Evolutionary conservation across 2,113 vertebrate genomes (phyloP).

Genomic region (Chrysochloris asiatica): DNA sequence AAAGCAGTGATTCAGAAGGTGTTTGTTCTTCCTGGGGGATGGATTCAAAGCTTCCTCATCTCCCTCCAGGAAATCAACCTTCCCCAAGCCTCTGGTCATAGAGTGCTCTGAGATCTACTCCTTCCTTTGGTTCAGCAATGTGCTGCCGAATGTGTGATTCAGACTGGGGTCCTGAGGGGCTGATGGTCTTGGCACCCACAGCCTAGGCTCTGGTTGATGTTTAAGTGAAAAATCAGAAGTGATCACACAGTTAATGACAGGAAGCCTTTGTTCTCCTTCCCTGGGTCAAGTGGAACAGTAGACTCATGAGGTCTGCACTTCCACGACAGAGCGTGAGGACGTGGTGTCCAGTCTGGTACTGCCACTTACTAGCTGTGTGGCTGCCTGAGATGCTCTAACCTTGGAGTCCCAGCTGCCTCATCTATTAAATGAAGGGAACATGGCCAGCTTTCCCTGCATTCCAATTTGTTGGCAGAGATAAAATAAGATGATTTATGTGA

Average conservation of each 20-base stretch:
- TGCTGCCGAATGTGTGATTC: background rate
- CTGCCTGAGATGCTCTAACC: background rate
- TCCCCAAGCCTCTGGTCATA: background rate
- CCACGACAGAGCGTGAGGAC: background rate
- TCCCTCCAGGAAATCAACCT: background rate
- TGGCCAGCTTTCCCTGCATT: background rate
- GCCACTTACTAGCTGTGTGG: background rate
- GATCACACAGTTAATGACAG: background rate
- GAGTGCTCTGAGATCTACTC: background rate
- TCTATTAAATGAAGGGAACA: background rate
- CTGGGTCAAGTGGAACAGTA: background rate
- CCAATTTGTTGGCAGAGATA: background rate
- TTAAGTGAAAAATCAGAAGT: constrained; percentile 39
- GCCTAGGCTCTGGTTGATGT: background rate
- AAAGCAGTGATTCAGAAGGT: background rate
- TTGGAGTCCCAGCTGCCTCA: background rate
- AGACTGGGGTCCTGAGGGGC: background rate
- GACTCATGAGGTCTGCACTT: constrained; percentile 16
- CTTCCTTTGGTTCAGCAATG: background rate
- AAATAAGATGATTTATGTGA: background rate
- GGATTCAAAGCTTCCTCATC: background rate
- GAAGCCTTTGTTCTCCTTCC: constrained; percentile 18
- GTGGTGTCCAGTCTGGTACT: accelerated
- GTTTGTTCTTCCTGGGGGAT: background rate
- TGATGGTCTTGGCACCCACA: background rate